Evolutionary conservation across 37 sponge, comb jelly and placozoan species (phyloP).

Genomic region (Haliclona indistincta): DNA sequence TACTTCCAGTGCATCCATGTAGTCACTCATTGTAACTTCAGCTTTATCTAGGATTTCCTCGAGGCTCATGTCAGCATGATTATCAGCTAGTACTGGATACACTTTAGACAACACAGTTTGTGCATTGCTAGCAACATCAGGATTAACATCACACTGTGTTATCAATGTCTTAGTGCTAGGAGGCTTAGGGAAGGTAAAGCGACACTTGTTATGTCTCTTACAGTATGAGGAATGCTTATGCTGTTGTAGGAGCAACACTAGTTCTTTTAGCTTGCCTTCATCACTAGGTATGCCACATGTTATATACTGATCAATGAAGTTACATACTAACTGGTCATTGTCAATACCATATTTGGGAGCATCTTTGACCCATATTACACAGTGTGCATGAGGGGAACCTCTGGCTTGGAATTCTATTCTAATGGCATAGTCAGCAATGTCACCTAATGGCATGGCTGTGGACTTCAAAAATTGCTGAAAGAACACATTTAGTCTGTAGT

Average conservation of each 20-base stretch:
- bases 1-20: too few species aligned
- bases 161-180: too few species aligned
- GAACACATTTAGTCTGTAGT: constrained; percentile 14
- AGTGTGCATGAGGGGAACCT: constrained; percentile 28
- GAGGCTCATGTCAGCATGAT: too few species aligned
- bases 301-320: constrained; percentile 15
- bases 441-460: constrained; percentile 8
- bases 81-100: too few species aligned
- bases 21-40: too few species aligned
- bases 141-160: too few species aligned
- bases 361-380: constrained; percentile 2
- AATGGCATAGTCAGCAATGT: constrained; percentile 10
- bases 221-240: too few species aligned
- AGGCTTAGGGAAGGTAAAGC: too few species aligned
- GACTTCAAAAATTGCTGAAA: constrained; percentile 12
- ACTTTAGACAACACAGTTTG: too few species aligned
- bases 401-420: constrained; percentile 25
- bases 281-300: constrained; percentile 5
- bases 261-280: not conserved
- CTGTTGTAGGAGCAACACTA: not conserved
- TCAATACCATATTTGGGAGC: constrained; percentile 11
- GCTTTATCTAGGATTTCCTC: too few species aligned
- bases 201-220: too few species aligned
- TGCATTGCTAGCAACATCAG: too few species aligned
- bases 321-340: not conserved